phyloP scores from a whole-genome alignment of 2,113 vertebrate species.

The Serinus canaria region DNA sequence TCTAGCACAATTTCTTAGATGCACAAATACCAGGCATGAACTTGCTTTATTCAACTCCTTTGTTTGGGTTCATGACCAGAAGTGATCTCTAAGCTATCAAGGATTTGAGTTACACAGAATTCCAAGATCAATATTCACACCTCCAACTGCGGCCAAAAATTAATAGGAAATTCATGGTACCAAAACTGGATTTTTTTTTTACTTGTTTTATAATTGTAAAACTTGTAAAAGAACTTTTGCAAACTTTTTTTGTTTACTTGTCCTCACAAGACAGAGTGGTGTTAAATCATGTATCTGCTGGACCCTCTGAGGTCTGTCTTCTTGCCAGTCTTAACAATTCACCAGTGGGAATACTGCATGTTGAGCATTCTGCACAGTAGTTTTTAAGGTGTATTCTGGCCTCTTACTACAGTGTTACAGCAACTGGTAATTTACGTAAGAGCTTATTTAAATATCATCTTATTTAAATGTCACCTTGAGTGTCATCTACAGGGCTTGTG shows the following conservation, averaged over 20 bases:
- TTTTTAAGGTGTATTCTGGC: background rate
- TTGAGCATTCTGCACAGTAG: background rate
- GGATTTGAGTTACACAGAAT: background rate
- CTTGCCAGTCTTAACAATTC: background rate
- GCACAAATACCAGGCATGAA: background rate
- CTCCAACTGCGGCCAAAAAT: background rate
- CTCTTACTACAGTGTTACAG: background rate
- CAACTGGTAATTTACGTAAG: background rate
- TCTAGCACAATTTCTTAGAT: background rate
- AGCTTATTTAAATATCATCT: background rate
- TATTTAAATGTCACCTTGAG: background rate
- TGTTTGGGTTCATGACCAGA: background rate
- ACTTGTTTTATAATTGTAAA: no score
- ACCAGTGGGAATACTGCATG: background rate
- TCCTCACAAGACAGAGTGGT: background rate
- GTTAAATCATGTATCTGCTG: background rate
- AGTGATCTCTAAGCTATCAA: background rate
- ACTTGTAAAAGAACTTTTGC: no score
- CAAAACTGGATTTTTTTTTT: background rate
- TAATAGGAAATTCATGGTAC: background rate
- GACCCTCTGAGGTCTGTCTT: background rate
- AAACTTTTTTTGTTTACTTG: background rate
- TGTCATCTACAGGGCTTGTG: background rate
- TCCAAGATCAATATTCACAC: background rate
- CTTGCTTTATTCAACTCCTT: background rate